These are phyloP conservation scores for Nephrotoma guestfalica DNA, from an alignment of 2,888 invertebrate genomes.

Conservation along the genomic window DNA sequence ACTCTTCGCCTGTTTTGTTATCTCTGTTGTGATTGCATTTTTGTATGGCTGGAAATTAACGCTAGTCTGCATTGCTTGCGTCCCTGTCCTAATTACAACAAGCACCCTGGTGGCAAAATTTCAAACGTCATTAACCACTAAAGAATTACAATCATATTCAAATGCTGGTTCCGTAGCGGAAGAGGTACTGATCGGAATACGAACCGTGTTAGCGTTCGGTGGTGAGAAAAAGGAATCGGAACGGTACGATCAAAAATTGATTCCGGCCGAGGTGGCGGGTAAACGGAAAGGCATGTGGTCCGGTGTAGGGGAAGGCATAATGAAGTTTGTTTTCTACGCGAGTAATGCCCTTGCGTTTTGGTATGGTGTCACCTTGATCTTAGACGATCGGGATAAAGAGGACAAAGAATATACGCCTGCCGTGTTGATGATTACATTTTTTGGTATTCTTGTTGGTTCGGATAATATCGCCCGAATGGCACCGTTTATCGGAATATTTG, in stretches of 20 bases:
- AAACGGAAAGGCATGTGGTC: slow-evolving; percentile 49
- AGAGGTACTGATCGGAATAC: slow-evolving; percentile 55
- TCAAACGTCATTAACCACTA: slow-evolving; percentile 49
- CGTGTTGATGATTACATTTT: slow-evolving; percentile 61
- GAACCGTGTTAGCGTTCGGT: slow-evolving; percentile 66
- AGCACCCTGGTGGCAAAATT: slow-evolving; percentile 61
- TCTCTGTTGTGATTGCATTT: slow-evolving; percentile 56
- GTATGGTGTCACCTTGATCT: slow-evolving; percentile 62
- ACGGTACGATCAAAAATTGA: slow-evolving; percentile 40
- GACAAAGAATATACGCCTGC: slow-evolving; percentile 53
- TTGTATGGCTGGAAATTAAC: slow-evolving; percentile 77
- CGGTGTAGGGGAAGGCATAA: slow-evolving; percentile 52
- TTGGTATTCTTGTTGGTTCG: slow-evolving; percentile 64
- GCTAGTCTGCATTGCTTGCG: slow-evolving; percentile 59
- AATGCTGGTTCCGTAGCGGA: slow-evolving; percentile 63
- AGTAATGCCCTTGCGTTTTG: slow-evolving; percentile 68
- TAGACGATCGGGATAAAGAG: slow-evolving; percentile 43
- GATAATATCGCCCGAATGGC: slow-evolving; percentile 63
- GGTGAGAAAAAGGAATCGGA: slow-evolving; percentile 59
- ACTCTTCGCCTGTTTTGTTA: slow-evolving; percentile 47
- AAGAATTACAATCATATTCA: slow-evolving; percentile 57
- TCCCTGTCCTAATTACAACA: slow-evolving; percentile 60
- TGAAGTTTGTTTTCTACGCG: slow-evolving; percentile 59
- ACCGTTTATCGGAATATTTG: slow-evolving; percentile 61
- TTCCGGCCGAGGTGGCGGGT: slow-evolving; percentile 49